Base-by-base conservation (phyloP, 2,113 vertebrate genomes). In the Trochalopteron elliotii region DNA sequence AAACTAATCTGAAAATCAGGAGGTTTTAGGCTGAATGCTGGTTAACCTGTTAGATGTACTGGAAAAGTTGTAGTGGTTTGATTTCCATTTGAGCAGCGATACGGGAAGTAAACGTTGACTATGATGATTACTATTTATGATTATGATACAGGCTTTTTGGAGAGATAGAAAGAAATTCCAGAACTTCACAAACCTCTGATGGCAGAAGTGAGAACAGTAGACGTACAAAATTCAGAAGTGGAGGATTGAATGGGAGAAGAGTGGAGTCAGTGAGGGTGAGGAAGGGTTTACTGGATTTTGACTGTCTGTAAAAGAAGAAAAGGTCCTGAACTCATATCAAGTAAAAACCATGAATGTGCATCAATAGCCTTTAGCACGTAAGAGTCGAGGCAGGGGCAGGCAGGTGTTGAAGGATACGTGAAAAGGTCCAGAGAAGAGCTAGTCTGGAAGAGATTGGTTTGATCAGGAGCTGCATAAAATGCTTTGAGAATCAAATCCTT, bases 361-460 rank as follows among this genome's bases (percentile, higher is more conserved):
- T 45, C 59, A 27, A 0, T 17, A 80, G 24, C 15, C 15, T 53
- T 3, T 45, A 45, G 61, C 35, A 6, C 2, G 1, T 60, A 6
- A 83, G 67, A n/a, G 8, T 44, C 1, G 1, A 3, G 21, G 22
- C 2, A 5, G 35, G 30, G 5, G 3, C 10, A 24, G 31, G n/a
- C 35, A 70, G 44, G n/a, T 5, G 1, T 53, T 65, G 42, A 40
- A 57, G n/a, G 25, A 10, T 60, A n/a, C 1, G 3, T 60, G 33
- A 37, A 85, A 67, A 84, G 59, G 35, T 45, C 53, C 63, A 15
- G 55, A 33, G 40, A 23, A 75, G 42, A 86, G 14, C 53, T 44
- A 33, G 8, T 50, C 84, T 91, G 75, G 37, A 67, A 64, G 63
- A 57, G 23, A 44, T 11, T 18, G 14, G 13, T 74, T 84, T 88